Percentiles rank a stretch among this genome's conserved stretches.
Evolutionary conservation across 2,113 vertebrate genomes (phyloP).

Genomic region (Alouatta palliata): DNA sequence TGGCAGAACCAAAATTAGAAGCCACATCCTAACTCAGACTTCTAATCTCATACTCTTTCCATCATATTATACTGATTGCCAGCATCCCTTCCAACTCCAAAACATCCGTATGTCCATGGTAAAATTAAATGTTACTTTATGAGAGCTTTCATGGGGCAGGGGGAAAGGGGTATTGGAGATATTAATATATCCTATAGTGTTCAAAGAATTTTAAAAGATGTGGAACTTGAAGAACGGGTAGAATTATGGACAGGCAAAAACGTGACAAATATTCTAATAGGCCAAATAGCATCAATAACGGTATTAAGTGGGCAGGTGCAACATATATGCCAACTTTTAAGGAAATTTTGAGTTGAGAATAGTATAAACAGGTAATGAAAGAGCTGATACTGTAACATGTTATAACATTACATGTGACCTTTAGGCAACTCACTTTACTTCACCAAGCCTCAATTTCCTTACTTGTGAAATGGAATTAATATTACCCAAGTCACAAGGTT

Average conservation of each 20-base stretch:
- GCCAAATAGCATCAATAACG: constrained; percentile 9
- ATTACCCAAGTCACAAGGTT: not conserved
- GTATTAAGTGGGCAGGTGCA: not conserved
- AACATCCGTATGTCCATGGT: not conserved
- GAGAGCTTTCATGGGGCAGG: not conserved
- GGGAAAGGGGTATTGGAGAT: not conserved
- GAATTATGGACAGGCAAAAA: not conserved
- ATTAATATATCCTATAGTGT: not conserved
- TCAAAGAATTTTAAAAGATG: not conserved
- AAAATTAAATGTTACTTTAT: not conserved
- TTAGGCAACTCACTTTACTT: not conserved
- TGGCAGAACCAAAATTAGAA: not conserved
- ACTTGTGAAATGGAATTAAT: constrained; percentile 5
- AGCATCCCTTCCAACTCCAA: not conserved
- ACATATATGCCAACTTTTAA: not conserved
- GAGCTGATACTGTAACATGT: not conserved
- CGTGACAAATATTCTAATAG: not conserved
- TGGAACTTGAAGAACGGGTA: not conserved
- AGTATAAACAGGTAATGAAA: not conserved
- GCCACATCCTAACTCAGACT: not conserved
- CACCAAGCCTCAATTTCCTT: constrained; percentile 9
- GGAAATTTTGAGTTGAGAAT: not conserved
- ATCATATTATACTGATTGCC: not conserved
- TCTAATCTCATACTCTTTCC: not conserved
- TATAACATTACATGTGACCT: not conserved